Evolutionary conservation across 2,888 invertebrate genomes (phyloP).

Genomic region (Drosophila barbarae): DNA sequence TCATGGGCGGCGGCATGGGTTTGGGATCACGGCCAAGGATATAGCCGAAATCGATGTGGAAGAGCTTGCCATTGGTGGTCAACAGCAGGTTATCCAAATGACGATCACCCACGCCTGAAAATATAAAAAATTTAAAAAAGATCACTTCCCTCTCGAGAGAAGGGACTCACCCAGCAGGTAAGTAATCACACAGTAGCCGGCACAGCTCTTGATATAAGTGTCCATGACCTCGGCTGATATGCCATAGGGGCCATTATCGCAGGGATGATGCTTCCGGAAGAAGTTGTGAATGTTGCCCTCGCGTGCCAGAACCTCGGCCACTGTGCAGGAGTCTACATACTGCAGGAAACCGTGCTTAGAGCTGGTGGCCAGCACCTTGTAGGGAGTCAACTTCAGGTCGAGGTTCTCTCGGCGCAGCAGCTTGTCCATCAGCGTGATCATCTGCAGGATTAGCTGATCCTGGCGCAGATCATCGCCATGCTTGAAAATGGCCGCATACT

Average conservation of each 20-base stretch:
- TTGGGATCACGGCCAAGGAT: constrained; percentile 98
- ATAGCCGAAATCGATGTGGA: constrained; percentile 99
- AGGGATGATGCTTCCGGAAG: constrained; percentile 93
- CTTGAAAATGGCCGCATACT: constrained; percentile 97
- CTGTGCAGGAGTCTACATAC: constrained; percentile 94
- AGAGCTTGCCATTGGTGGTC: constrained; percentile 92
- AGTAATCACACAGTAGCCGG: constrained; percentile 99
- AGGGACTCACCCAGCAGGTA: constrained; percentile 87
- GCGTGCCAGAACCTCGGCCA: constrained; percentile 92
- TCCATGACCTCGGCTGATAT: constrained; percentile 97
- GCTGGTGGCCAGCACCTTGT: constrained; percentile 96
- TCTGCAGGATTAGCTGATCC: constrained; percentile 98
- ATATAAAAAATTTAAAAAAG: not conserved
- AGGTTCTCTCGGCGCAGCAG: constrained; percentile 95
- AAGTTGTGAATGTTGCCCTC: constrained; percentile 96
- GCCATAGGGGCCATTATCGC: constrained; percentile 92
- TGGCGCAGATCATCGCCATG: constrained; percentile 98
- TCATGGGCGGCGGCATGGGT: constrained; percentile 99
- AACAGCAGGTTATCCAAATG: constrained; percentile 98
- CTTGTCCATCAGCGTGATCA: constrained; percentile 99
- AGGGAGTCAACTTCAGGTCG: constrained; percentile 97
- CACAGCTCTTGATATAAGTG: constrained; percentile 96
- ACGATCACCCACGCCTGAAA: constrained; percentile 94
- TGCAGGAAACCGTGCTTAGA: constrained; percentile 98
- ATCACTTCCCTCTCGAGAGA: too few relatives aligned